These are phyloP conservation scores for Pygathrix nemaeus DNA, from an alignment of 2,113 vertebrate genomes.

Conservation along the genomic window DNA sequence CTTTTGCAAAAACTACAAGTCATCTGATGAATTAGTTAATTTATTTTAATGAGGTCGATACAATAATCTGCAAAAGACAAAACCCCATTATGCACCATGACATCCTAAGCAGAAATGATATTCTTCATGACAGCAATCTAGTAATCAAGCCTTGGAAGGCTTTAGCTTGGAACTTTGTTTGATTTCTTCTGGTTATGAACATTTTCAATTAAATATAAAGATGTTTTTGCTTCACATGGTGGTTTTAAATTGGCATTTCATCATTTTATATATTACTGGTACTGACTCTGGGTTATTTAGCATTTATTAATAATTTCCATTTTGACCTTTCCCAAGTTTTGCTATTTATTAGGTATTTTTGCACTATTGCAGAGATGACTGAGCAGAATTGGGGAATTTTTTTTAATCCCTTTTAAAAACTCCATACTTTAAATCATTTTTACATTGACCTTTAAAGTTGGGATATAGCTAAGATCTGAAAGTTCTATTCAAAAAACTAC, in stretches of 20 bases:
- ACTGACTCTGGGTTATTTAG: constrained; percentile 70
- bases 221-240: constrained; percentile 56
- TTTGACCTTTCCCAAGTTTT: constrained; percentile 74
- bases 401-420: constrained; percentile 57
- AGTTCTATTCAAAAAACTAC: constrained; percentile 62
- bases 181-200: background rate
- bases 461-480: constrained; percentile 53
- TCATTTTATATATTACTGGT: constrained; percentile 67
- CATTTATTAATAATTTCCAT: constrained; percentile 77
- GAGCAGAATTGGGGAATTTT: constrained; percentile 43
- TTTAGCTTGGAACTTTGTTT: constrained; percentile 23
- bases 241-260: constrained; percentile 70
- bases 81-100: background rate
- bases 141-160: constrained; percentile 8
- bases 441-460: constrained; percentile 78
- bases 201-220: constrained; percentile 70
- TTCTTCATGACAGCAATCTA: background rate
- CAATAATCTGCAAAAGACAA: background rate
- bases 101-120: background rate
- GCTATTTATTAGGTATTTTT: constrained; percentile 75
- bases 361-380: constrained; percentile 57
- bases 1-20: background rate
- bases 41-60: background rate
- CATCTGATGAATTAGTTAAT: background rate
- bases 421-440: constrained; percentile 76